phyloP scores from a whole-genome alignment of 2,888 invertebrate genomes.

The Phaedon cochleariae region DNA sequence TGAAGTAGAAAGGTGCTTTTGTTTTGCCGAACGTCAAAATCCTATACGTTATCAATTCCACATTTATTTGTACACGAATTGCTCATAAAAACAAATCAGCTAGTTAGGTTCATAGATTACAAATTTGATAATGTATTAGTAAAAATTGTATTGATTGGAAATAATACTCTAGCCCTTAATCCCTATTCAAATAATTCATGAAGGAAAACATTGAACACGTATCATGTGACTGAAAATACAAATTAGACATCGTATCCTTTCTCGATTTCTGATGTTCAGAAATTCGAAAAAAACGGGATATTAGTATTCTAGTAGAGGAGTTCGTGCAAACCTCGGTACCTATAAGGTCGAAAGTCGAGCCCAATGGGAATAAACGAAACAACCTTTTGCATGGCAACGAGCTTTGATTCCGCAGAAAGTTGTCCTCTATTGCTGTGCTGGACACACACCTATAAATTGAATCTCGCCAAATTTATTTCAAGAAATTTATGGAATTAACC shows the following conservation, averaged over 20 bases:
- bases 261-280: background rate
- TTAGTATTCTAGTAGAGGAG: conserved; percentile 55
- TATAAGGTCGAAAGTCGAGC: conserved; percentile 57
- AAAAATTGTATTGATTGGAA: too few relatives aligned
- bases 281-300: conserved; percentile 48
- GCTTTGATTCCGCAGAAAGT: conserved; percentile 44
- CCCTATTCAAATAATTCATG: too few relatives aligned
- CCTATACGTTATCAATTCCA: too few relatives aligned
- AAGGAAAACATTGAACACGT: too few relatives aligned
- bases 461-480: background rate
- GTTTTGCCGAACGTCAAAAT: too few relatives aligned
- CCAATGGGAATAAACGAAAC: conserved; percentile 51
- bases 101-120: too few relatives aligned
- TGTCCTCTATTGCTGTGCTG: conserved; percentile 23
- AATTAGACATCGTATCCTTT: background rate
- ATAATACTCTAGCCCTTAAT: too few relatives aligned
- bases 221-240: background rate
- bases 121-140: too few relatives aligned
- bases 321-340: conserved; percentile 55
- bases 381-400: conserved; percentile 57
- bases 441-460: background rate
- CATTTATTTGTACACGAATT: too few relatives aligned
- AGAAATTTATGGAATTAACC: background rate
- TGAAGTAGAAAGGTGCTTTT: background rate
- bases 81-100: too few relatives aligned